These are phyloP conservation scores for Puffinus mauretanicus DNA, from an alignment of 2,113 vertebrate genomes.

Conservation along the genomic window DNA sequence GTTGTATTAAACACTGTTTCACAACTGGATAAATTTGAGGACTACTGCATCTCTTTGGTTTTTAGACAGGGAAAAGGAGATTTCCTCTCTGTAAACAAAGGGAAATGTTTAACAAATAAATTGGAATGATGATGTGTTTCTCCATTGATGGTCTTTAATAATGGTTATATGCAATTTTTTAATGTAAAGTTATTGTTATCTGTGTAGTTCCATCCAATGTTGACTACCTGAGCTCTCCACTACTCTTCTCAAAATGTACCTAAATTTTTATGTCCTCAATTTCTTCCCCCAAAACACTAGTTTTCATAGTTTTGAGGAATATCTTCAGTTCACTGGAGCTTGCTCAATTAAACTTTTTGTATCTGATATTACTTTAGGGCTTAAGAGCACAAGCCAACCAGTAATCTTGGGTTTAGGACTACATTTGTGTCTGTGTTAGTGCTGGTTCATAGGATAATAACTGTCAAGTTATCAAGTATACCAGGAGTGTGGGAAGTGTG, in stretches of 20 bases:
- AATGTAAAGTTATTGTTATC: neutral
- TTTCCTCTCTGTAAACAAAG: neutral
- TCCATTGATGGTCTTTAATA: neutral
- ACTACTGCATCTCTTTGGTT: neutral
- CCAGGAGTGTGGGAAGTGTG: neutral
- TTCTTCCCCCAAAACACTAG: neutral
- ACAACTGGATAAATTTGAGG: neutral
- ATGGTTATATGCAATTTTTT: neutral
- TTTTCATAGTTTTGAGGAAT: neutral
- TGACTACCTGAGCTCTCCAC: neutral
- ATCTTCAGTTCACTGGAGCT: neutral
- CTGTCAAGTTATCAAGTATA: neutral
- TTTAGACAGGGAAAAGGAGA: neutral
- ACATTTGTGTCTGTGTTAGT: neutral
- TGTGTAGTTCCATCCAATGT: neutral
- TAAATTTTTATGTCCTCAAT: neutral
- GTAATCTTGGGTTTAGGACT: neutral
- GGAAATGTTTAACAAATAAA: neutral
- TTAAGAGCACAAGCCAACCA: neutral
- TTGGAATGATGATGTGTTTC: neutral
- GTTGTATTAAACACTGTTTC: slow-evolving; percentile 15
- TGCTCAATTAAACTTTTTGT: neutral
- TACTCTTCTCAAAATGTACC: neutral
- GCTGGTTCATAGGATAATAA: neutral
- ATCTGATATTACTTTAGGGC: neutral